phyloP scores from a whole-genome alignment of 2,797 vertebrate species.

The Otolemur crassicaudatus region DNA sequence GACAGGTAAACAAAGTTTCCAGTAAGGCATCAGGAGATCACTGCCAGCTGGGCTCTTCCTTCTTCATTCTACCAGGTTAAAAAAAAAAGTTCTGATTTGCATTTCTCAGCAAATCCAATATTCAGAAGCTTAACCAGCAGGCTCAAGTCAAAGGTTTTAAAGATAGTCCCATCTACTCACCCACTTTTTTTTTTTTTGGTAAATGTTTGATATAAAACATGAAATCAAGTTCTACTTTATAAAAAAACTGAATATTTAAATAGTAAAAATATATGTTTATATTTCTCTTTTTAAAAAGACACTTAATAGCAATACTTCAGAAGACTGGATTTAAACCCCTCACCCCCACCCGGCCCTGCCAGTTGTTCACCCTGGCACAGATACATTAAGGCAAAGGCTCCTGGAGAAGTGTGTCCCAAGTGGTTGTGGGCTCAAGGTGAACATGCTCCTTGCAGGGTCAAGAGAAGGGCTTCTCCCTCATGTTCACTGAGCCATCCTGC shows the following conservation, averaged over 20 bases:
- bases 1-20: constrained; percentile 78
- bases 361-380: constrained; percentile 57
- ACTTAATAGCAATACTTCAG: constrained; percentile 83
- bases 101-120: constrained; percentile 64
- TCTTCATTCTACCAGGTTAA: constrained; percentile 4
- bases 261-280: constrained; percentile 89
- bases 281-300: constrained; percentile 82
- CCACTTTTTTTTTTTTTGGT: constrained; percentile 80
- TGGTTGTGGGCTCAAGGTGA: not conserved
- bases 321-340: constrained; percentile 66
- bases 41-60: constrained; percentile 71
- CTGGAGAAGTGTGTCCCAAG: not conserved
- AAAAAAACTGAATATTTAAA: constrained; percentile 82
- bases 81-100: not conserved
- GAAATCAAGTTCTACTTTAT: constrained; percentile 84
- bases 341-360: not conserved
- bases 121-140: constrained; percentile 76
- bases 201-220: constrained; percentile 87
- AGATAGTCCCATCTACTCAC: not conserved
- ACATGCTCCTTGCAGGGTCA: constrained; percentile 77
- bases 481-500: constrained; percentile 94
- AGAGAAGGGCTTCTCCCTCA: constrained; percentile 89
- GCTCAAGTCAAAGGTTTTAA: constrained; percentile 80
- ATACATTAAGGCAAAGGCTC: constrained; percentile 87
- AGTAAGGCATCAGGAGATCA: constrained; percentile 86